Percentiles rank a stretch among this genome's conserved stretches.
These are phyloP conservation scores for Colletes latitarsis DNA, from an alignment of 1,140 invertebrate species.

Conservation along the genomic window DNA sequence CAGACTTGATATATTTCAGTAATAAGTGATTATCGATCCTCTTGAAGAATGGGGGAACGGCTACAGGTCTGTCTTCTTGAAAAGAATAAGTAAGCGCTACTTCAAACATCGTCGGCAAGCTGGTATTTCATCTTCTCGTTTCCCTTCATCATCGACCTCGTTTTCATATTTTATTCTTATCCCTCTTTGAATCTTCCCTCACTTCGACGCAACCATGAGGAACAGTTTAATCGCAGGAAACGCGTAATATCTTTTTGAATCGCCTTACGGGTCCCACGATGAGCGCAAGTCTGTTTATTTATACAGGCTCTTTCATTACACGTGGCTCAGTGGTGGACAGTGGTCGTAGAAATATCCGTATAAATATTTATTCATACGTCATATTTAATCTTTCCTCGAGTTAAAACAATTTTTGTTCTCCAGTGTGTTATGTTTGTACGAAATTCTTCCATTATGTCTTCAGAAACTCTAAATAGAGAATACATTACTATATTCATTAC, in stretches of 20 bases:
- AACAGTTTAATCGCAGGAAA: constrained; percentile 9
- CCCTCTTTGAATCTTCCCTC: constrained; percentile 7
- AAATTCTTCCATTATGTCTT: too few relatives aligned
- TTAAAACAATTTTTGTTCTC: too few relatives aligned
- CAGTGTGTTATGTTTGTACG: too few relatives aligned
- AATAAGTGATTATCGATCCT: constrained; percentile 34
- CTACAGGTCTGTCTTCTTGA: constrained; percentile 17
- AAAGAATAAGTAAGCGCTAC: constrained; percentile 38
- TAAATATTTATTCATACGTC: too few relatives aligned
- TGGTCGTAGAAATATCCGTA: too few relatives aligned
- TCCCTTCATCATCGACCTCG: constrained; percentile 26
- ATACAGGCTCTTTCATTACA: too few relatives aligned
- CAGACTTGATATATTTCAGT: neutral
- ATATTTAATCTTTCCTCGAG: too few relatives aligned
- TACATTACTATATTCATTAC: too few relatives aligned
- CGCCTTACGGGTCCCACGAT: neutral
- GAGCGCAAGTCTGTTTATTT: neutral
- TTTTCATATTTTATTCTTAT: constrained; percentile 37
- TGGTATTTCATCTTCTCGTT: constrained; percentile 38
- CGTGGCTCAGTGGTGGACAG: too few relatives aligned
- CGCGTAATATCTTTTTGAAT: constrained; percentile 4
- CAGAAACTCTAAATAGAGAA: too few relatives aligned
- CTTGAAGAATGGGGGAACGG: neutral
- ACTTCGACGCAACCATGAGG: neutral
- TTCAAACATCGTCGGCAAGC: constrained; percentile 41